phyloP scores from a whole-genome alignment of 1,140 invertebrate genomes.

The Drosophila pseudoananassae region DNA sequence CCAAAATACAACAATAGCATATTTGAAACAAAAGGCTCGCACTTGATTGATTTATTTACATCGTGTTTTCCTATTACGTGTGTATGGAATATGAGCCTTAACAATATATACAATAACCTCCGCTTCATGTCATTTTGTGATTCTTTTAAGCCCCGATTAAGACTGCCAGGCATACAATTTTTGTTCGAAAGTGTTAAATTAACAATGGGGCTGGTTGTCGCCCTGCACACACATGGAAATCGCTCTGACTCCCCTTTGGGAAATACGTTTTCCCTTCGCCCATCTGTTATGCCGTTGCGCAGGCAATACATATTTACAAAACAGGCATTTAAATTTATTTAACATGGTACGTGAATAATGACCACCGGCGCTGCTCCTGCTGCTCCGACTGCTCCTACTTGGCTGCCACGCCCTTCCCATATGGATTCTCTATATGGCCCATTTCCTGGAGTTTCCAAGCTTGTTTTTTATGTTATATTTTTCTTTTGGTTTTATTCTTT shows the following conservation, averaged over 20 bases:
- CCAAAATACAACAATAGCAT: neutral
- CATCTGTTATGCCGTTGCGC: slow-evolving; percentile 70
- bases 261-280: slow-evolving; percentile 24
- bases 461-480: slow-evolving; percentile 43
- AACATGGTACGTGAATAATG: slow-evolving; percentile 81
- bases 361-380: slow-evolving; percentile 60
- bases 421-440: slow-evolving; percentile 46
- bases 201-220: slow-evolving; percentile 33
- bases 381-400: slow-evolving; percentile 17
- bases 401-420: slow-evolving; percentile 51
- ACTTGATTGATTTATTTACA: slow-evolving; percentile 1
- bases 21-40: neutral
- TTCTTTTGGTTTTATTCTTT: slow-evolving; percentile 44
- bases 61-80: neutral
- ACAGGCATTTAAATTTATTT: slow-evolving; percentile 82
- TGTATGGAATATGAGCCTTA: neutral
- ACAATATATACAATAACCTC: neutral
- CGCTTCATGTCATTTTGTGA: slow-evolving; percentile 11
- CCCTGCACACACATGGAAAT: slow-evolving; percentile 27
- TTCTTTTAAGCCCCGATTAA: slow-evolving; percentile 26
- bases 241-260: slow-evolving; percentile 19
- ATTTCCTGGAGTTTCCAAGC: slow-evolving; percentile 42
- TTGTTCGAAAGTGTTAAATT: slow-evolving; percentile 49
- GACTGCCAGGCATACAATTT: slow-evolving; percentile 3
- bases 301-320: slow-evolving; percentile 78